A percentile compares a stretch with the other conserved stretches of the same genome.
These are phyloP conservation scores for Meloidogyne hapla DNA, from an alignment of 1,140 invertebrate species.

Conservation along the genomic window DNA sequence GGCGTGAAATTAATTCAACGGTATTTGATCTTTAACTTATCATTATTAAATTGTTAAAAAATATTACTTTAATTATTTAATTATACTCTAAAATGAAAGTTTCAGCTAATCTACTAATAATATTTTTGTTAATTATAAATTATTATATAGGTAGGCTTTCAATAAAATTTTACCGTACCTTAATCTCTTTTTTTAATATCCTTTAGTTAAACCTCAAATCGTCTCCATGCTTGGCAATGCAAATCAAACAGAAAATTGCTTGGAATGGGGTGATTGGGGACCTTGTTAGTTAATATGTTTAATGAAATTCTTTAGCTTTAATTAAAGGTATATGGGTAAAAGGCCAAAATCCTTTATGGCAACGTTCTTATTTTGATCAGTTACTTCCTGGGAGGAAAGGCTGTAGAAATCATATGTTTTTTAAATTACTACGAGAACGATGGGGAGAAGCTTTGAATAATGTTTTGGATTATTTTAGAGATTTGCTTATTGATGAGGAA, in stretches of 20 bases:
- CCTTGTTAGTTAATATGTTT: constrained; percentile 41
- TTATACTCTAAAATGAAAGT: no score
- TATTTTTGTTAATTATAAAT: no score
- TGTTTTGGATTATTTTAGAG: constrained; percentile 59
- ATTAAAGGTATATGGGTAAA: constrained; percentile 56
- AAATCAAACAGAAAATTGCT: constrained; percentile 49
- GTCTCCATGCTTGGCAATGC: constrained; percentile 62
- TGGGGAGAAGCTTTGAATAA: constrained; percentile 64
- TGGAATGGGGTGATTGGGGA: constrained; percentile 60
- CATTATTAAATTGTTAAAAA: no score
- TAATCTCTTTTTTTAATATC: neutral
- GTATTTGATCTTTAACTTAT: no score
- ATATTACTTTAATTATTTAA: no score
- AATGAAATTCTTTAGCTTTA: neutral
- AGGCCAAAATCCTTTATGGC: constrained; percentile 49
- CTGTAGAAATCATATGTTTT: constrained; percentile 61
- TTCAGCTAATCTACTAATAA: no score
- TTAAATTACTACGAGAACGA: constrained; percentile 57
- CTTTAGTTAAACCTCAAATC: constrained; percentile 42
- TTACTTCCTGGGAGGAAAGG: constrained; percentile 57
- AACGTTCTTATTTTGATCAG: constrained; percentile 61
- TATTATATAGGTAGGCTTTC: no score
- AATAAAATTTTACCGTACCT: no score
- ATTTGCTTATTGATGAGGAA: constrained; percentile 57
- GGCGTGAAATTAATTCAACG: no score